A percentile compares a stretch with the other conserved stretches of the same genome.
Conservation (phyloP, 2,888 invertebrate species). For the Bhutanitis thaidina region DNA sequence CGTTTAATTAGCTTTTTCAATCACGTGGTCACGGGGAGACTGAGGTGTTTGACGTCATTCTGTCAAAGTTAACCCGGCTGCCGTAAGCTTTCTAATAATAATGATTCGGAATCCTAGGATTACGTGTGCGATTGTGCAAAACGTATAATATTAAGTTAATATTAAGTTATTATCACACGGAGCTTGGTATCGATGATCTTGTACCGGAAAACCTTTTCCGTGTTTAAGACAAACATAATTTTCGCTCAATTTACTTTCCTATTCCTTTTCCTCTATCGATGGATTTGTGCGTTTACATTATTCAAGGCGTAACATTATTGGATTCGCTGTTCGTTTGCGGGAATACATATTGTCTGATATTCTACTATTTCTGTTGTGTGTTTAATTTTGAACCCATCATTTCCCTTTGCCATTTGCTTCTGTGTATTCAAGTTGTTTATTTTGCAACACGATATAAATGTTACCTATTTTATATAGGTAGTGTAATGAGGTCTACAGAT, state of each 20-base stretch:
- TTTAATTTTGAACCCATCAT: slow-evolving; percentile 3
- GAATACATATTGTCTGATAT: slow-evolving; percentile 14
- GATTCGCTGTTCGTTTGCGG: slow-evolving; percentile 4
- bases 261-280: neutral
- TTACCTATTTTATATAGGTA: too few species aligned
- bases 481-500: too few species aligned
- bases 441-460: neutral
- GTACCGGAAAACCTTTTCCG: neutral
- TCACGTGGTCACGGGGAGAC: too few species aligned
- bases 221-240: slow-evolving; percentile 7
- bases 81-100: too few species aligned
- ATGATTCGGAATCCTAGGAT: too few species aligned
- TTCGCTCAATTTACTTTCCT: neutral
- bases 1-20: too few species aligned
- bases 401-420: neutral
- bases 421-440: neutral
- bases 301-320: slow-evolving; percentile 11
- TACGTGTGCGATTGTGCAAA: too few species aligned
- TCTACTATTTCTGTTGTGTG: neutral
- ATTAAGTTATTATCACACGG: too few species aligned
- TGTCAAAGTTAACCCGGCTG: too few species aligned
- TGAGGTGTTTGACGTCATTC: too few species aligned
- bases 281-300: slow-evolving; percentile 12
- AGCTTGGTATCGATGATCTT: neutral
- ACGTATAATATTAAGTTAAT: too few species aligned